phyloP scores from a whole-genome alignment of 2,888 invertebrate genomes.

The Sicus ferrugineus region DNA sequence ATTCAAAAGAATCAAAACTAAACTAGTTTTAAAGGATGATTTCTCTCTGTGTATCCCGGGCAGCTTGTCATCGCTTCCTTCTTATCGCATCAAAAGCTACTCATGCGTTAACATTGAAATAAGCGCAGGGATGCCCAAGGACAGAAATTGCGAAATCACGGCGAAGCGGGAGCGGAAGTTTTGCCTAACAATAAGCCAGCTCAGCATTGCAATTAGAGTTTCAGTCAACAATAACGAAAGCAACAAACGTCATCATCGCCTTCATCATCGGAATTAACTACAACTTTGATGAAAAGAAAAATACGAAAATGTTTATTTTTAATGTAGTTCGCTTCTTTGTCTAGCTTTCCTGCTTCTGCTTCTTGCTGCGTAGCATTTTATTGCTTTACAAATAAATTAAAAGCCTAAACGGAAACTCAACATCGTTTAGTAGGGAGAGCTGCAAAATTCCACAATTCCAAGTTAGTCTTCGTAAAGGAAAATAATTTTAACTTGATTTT shows the following conservation, averaged over 20 bases:
- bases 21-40: no score
- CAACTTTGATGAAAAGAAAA: slow-evolving; percentile 13
- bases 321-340: slow-evolving; percentile 1
- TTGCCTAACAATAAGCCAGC: slow-evolving; percentile 29
- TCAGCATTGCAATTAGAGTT: slow-evolving; percentile 29
- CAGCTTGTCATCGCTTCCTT: slow-evolving; percentile 15
- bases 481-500: neutral
- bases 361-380: slow-evolving; percentile 18
- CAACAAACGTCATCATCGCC: slow-evolving; percentile 8
- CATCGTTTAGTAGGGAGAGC: no score
- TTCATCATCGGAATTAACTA: neutral
- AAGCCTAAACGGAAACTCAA: slow-evolving; percentile 11
- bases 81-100: slow-evolving; percentile 29
- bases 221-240: neutral
- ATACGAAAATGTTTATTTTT: slow-evolving; percentile 2
- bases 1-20: no score
- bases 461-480: neutral
- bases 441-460: no score
- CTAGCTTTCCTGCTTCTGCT: slow-evolving; percentile 20
- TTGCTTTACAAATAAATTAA: slow-evolving; percentile 30
- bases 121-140: slow-evolving; percentile 27
- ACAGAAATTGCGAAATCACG: slow-evolving; percentile 31
- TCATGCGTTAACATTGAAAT: slow-evolving; percentile 33
- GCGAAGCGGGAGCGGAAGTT: slow-evolving; percentile 29
- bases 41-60: neutral